Conservation (phyloP, 2,113 vertebrate genomes). For the Crotalus horridus region DNA sequence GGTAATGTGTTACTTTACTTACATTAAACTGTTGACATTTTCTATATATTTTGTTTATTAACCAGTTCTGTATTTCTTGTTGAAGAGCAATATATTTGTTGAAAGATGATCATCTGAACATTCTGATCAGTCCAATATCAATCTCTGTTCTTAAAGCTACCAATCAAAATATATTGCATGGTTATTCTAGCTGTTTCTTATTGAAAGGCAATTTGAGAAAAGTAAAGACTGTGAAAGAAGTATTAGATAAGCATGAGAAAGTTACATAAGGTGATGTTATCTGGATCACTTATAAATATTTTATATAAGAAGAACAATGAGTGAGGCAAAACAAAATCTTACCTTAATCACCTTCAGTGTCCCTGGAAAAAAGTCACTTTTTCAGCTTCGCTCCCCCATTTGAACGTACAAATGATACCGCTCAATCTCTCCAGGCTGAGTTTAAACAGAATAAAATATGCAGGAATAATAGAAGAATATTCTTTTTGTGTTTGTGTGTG, state of each 20-base stretch:
- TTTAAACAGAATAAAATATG: neutral
- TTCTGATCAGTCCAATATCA: neutral
- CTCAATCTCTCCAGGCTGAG: neutral
- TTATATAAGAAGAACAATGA: neutral
- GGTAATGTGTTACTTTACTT: neutral
- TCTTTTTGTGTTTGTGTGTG: neutral
- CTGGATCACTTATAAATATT: neutral
- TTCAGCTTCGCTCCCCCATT: neutral
- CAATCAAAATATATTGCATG: neutral
- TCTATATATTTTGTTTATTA: neutral
- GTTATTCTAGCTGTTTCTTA: neutral
- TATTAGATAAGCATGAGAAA: neutral
- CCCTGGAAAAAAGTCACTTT: neutral
- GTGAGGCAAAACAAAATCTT: neutral
- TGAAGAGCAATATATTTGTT: neutral
- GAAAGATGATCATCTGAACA: neutral
- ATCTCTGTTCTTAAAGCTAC: neutral
- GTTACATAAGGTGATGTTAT: neutral
- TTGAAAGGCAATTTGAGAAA: neutral
- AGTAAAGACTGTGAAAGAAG: neutral
- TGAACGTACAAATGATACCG: neutral
- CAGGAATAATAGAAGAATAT: neutral
- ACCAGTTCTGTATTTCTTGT: neutral
- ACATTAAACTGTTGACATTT: neutral
- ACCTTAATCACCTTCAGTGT: neutral